These are phyloP conservation scores for Rotaria socialis DNA, from an alignment of 2,888 invertebrate species.

Conservation along the genomic window DNA sequence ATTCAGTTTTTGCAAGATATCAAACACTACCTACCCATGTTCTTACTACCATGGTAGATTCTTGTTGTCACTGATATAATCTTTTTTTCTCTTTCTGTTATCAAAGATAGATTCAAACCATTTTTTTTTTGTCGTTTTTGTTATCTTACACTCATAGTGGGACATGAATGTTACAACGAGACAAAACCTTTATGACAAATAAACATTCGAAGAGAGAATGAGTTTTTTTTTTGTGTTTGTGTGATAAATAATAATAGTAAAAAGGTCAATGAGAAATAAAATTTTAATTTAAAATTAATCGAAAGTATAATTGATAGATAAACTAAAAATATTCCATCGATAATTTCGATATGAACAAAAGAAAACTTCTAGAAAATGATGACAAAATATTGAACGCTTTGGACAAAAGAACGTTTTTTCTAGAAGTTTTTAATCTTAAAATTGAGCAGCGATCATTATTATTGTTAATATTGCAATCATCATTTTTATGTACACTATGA, in stretches of 20 bases:
- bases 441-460: too few species aligned
- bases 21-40: neutral
- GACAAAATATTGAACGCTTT: too few species aligned
- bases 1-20: neutral
- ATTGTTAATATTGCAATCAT: too few species aligned
- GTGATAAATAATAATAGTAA: neutral
- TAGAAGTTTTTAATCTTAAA: too few species aligned
- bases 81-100: conserved; percentile 18
- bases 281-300: too few species aligned
- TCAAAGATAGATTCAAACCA: neutral
- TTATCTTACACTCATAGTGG: conserved; percentile 7
- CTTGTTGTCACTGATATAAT: neutral
- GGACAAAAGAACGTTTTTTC: too few species aligned
- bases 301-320: too few species aligned
- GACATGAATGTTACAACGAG: neutral
- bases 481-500: too few species aligned
- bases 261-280: conserved; percentile 1
- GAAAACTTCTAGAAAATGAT: too few species aligned
- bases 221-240: too few species aligned
- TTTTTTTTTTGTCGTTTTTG: neutral
- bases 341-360: too few species aligned
- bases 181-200: conserved; percentile 1
- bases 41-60: neutral
- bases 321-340: too few species aligned
- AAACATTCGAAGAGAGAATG: neutral